Base-by-base conservation (phyloP, 2,888 invertebrate species). In the Sialis fuliginosa region DNA sequence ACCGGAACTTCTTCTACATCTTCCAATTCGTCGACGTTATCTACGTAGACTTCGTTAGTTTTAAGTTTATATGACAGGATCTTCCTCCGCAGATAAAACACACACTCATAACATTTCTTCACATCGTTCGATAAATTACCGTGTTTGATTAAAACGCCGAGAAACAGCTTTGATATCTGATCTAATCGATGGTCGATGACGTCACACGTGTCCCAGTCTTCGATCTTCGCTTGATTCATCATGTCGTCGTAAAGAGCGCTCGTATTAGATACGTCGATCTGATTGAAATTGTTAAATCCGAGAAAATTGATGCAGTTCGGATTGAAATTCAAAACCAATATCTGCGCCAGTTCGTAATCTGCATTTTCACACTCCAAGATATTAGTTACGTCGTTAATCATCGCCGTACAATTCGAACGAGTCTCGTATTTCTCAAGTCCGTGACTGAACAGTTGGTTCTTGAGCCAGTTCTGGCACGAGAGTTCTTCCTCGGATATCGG, bases 141-240 rank as follows among this genome's bases (percentile, higher is more conserved):
- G 49, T 73, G 72, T 54, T 71, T 71, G 13, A 75, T 56, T 5
- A 72, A 56, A 2, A 70, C 66, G 30, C 70, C 65, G 37, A 75
- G 56, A 49, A 69, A 63, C 51, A 71, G 66, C 44, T 70, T 58
- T 1, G 70, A 64, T 6, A 70, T 64, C 5, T 61, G 58, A 49
- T 72, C 71, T 33, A 74, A 56, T 33, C 69, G 55, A 47, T 67
- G 65, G 46, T 62, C 63, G 35, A 60, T 59, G 6, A 66, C 57
- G 48, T 69, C 69, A 54, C 66, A 64, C 2, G 69, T 67, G 51
- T 72, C 71, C 67, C 71, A 71, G 46, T 69, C 66, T 57, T 68
- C 64, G 12, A 61, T 55, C 48, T 62, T 62, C 5, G 61, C 61
- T 44, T 61, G 58, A 48, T 67, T 65, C 50, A 65, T 58, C 58